Evolutionary conservation across 2,113 vertebrate species (phyloP).

Genomic region (Calyptomena viridis): DNA sequence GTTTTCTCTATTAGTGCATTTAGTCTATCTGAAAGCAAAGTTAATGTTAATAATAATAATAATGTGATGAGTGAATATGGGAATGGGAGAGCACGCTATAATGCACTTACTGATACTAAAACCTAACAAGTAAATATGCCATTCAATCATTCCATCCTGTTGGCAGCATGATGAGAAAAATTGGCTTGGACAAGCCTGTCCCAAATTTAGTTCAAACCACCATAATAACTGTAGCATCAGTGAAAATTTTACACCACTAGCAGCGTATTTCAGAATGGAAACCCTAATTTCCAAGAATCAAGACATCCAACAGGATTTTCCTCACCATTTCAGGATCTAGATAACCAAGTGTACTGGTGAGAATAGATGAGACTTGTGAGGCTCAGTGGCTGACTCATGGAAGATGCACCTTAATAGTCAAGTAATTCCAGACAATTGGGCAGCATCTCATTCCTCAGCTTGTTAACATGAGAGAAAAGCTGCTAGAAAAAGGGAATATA

Average conservation of each 20-base stretch:
- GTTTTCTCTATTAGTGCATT: background rate
- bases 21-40: background rate
- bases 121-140: background rate
- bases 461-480: slow-evolving; percentile 17
- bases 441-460: background rate
- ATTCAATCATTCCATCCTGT: background rate
- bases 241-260: background rate
- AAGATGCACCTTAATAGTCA: background rate
- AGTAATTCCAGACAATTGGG: background rate
- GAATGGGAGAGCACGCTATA: background rate
- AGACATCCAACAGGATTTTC: background rate
- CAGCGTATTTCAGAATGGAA: background rate
- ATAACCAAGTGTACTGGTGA: background rate
- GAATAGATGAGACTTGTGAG: background rate
- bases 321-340: background rate
- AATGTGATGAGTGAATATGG: background rate
- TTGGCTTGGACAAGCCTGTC: background rate
- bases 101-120: background rate
- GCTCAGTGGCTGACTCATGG: rapidly evolving
- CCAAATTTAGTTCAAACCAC: background rate
- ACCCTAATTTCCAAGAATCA: background rate
- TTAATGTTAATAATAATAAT: background rate
- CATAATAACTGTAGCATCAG: background rate
- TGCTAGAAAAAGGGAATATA: background rate
- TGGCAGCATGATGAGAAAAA: background rate